Evolutionary conservation across 92 coral and sea anemone genomes (phyloP).

Genomic region (Paramuricea clavata): DNA sequence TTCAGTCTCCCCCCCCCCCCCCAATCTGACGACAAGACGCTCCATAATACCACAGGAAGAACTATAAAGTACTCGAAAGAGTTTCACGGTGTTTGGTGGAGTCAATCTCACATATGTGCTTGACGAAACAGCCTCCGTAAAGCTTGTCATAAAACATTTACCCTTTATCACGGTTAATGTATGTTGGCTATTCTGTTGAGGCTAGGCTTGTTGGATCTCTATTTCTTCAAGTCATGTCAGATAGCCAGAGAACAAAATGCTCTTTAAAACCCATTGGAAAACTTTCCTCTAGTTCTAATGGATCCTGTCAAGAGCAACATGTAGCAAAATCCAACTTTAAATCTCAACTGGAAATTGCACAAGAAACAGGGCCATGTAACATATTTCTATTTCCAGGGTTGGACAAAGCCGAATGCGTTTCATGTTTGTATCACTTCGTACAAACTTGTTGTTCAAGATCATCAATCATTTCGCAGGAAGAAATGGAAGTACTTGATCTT

Average conservation of each 20-base stretch:
- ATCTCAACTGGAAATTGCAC: not conserved
- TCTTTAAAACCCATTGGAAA: conserved; percentile 66
- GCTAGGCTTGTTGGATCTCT: not conserved
- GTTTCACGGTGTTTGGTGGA: no score
- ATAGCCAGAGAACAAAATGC: conserved; percentile 21
- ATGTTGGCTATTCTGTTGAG: not conserved
- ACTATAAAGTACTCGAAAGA: no score
- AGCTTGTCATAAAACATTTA: not conserved
- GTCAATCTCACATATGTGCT: no score
- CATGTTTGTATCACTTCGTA: conserved; percentile 98
- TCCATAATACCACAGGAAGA: no score
- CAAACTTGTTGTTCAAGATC: conserved; percentile 98
- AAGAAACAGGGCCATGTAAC: not conserved
- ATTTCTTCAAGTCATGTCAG: conserved; percentile 11
- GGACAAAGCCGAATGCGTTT: conserved; percentile 99
- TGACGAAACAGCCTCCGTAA: not conserved
- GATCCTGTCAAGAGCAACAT: conserved; percentile 81
- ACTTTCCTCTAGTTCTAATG: conserved; percentile 34
- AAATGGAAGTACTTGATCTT: conserved; percentile 96
- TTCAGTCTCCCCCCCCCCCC: no score
- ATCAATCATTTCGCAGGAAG: conserved; percentile 97
- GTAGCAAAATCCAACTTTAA: not conserved
- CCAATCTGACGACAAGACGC: no score
- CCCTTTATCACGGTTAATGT: not conserved
- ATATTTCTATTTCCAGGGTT: conserved; percentile 77